These are phyloP conservation scores for Taeniopygia guttata DNA, from an alignment of 2,797 vertebrate species.

Conservation along the genomic window DNA sequence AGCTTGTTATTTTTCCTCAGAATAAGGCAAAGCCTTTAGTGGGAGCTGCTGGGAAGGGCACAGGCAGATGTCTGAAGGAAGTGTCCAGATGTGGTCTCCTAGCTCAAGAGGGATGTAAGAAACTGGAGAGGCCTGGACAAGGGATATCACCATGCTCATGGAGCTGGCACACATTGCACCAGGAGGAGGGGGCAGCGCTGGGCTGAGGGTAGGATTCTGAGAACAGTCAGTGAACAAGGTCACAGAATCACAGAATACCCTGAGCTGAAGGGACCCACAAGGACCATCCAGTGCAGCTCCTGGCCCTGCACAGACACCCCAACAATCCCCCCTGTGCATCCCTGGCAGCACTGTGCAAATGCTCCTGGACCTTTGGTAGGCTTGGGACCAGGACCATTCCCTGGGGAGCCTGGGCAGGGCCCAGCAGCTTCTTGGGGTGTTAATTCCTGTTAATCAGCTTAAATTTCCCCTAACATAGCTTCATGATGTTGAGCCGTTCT, in stretches of 20 bases:
- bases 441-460: neutral
- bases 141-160: neutral
- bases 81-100: neutral
- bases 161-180: neutral
- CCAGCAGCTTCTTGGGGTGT: neutral
- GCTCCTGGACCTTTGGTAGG: neutral
- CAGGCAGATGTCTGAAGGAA: neutral
- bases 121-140: neutral
- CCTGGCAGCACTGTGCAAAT: fast-evolving
- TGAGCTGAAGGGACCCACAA: neutral
- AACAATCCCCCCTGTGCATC: neutral
- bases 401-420: neutral
- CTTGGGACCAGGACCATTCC: fast-evolving
- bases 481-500: neutral
- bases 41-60: neutral
- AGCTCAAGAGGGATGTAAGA: neutral
- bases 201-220: neutral
- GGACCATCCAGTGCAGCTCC: neutral
- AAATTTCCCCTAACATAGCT: neutral
- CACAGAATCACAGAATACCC: neutral
- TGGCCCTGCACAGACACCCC: neutral
- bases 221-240: neutral
- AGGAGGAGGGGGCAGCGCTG: neutral
- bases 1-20: neutral
- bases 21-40: neutral